Evolutionary conservation across 2,888 invertebrate genomes (phyloP), one percentile per base, ranked within the genome.

Genomic region (Cataglyphis livida): DNA sequence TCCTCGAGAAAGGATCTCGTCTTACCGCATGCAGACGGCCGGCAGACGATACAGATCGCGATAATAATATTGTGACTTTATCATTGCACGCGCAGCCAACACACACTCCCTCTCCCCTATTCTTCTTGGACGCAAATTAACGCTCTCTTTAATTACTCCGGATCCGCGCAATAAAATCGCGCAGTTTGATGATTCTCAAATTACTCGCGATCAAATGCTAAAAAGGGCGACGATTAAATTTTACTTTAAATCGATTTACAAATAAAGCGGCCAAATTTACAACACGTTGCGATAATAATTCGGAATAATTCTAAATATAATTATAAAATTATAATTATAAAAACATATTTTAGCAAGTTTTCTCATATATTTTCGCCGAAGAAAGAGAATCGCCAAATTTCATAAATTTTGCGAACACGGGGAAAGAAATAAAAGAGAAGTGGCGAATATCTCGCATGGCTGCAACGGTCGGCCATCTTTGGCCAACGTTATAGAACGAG

Each of bases 1-100:
- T 75, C 62, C 71, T 71, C 84, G 84, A 61, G 84, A 81, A 84
- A 84, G 84, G 71, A 85, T 85, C 83, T 84, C 74, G 28, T 76
- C 76, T 71, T 70, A 25, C 83, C 86, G 83, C 65, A 70, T 82
- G 85, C 85, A 83, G 82, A 87, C 86, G 84, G 84, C 41, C 61
- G 48, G 79, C 82, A 66, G 82, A 81, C 76, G 73, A 76, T 82
- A 61, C 68, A 61, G 65, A 65, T 57, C 66, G 66, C 68, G 81
- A 82, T 82, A 81, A 70, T 82, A 82, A 82, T 82, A 82, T 82
- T 82, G 82, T 82, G 82, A 82, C 82, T 82, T 81, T 82, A 82
- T 82, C 64, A 44, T 78, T 74, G 62, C 57, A 79, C 59, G 25
- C 65, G 59, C 51, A 70, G 48, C 48, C 68, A 70, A 82, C 51